Evolutionary conservation across 2,888 invertebrate species (phyloP), one percentile per base, ranked within the genome.

Genomic region (Drosophila demipolita): DNA sequence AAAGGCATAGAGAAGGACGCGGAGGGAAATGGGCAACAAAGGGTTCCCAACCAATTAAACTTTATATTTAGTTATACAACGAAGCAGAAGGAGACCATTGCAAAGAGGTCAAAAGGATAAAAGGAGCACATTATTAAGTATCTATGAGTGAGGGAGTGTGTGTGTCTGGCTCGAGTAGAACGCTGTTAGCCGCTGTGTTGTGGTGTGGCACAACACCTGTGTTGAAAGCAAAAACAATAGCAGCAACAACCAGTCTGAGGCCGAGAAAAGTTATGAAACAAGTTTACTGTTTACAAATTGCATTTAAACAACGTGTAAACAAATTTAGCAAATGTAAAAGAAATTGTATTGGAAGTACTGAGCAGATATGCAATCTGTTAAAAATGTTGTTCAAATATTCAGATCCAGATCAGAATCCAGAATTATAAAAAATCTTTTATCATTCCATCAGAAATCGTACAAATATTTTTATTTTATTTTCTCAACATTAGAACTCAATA

Each of bases 21-120:
- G 54, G 64, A n/a, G 48, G 61, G 52, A 65, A 66, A 67, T 63
- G 50, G 36, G 33, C 11, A 66, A 75, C 82, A 75, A 73, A 86
- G 75, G 74, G 68, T 67, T 80, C 69, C 73, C 75, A 82, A 78
- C 71, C 55, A 82, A 80, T 82, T 77, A 65, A 82, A 81, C 73
- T 74, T 76, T 81, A 64, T 67, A 59, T 71, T 71, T 70, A 69
- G 69, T 69, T 74, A 42, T 53, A 29, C 48, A 57, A 53, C 12
- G 29, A 5, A 0, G 36, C 9, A 59, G 0, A 2, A 20, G 9
- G n/a, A 11, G 45, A 9, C n/a, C 26, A 58, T 35, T 45, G 59
- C 58, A 59, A 63, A 69, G 62, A 65, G 65, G 55, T 63, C 59
- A 73, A 38, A 53, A 48, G 35, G 17, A 36, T 8, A 45, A 45